Percentiles rank a stretch among this genome's conserved stretches.
phyloP scores from a whole-genome alignment of 2,797 vertebrate species.

The Sardinella longiceps region DNA sequence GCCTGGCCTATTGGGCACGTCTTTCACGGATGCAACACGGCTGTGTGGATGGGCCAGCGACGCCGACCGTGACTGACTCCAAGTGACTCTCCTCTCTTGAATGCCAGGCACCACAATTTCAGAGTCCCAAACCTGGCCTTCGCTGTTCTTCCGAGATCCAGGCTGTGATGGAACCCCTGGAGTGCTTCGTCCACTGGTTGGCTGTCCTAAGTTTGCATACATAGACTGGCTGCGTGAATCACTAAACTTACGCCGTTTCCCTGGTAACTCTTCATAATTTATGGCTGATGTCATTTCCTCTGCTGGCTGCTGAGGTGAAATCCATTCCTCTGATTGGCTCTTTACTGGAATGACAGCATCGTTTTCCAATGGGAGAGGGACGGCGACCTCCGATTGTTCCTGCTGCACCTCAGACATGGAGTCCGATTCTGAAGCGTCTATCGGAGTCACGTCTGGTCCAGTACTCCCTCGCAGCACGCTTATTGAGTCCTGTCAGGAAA shows the following conservation, averaged over 20 bases:
- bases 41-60: not conserved
- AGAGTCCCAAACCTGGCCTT: not conserved
- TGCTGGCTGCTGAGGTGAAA: not conserved
- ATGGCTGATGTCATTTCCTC: not conserved
- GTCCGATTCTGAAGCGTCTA: slow-evolving; percentile 46
- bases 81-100: slow-evolving; percentile 49
- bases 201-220: not conserved
- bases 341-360: slow-evolving; percentile 3
- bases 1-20: slow-evolving; percentile 37
- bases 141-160: slow-evolving; percentile 8
- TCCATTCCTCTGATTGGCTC: slow-evolving; percentile 30
- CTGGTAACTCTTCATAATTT: not conserved
- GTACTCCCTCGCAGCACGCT: slow-evolving; percentile 58
- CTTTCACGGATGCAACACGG: not conserved
- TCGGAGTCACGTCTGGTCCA: slow-evolving; percentile 50
- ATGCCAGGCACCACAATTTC: slow-evolving; percentile 32
- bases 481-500: slow-evolving; percentile 63
- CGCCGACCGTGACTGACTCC: slow-evolving; percentile 44
- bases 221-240: slow-evolving; percentile 1
- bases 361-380: not conserved
- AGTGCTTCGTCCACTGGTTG: not conserved
- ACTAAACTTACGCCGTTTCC: not conserved
- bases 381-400: slow-evolving; percentile 34
- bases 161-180: not conserved
- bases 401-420: slow-evolving; percentile 36